Evolutionary conservation across 2,797 vertebrate genomes (phyloP), one percentile per base, ranked within the genome.

Genomic region (Siniperca scherzeri): DNA sequence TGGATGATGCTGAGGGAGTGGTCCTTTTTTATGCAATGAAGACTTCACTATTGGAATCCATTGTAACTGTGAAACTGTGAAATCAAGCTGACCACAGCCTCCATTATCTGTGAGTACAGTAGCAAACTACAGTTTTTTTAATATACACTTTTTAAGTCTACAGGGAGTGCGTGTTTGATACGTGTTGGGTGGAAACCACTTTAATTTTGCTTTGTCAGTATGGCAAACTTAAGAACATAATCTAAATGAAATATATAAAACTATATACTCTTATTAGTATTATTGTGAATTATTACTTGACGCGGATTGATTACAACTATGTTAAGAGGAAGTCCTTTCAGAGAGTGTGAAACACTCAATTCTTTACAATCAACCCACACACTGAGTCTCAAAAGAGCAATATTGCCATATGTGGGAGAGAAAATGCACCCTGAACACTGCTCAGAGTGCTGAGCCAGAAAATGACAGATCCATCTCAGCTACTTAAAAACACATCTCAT

Each of bases 401-500:
- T 74, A 71, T 65, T 86, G 81, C 87, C 81, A 89, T 72, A 83
- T 82, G 90, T 88, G 83, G 89, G 80, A 84, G 83, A 83, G 69
- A 89, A 88, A 90, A 87, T 67, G 77, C 87, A 80, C 56, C 75
- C 56, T 38, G 77, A 85, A 91, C 82, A 82, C 56, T 69, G 80
- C 12, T 33, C 73, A 38, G 44, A 78, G 81, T 67, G 81, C 73
- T 62, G 64, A 86, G 81, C 79, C 73, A 90, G 64, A 92, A 88
- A 84, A 90, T 77, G 86, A 86, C 82, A 84, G 78, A 86, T 90
- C 82, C 88, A 91, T 91, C 86, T 82, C 68, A 71, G 75, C 73
- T 87, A 90, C 90, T 91, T 91, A 88, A 89, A 93, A 93, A 88
- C 83, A 87, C 85, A 88, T 86, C 82, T 89, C 82, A 85, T 92